Base-by-base conservation (phyloP, 1,140 invertebrate genomes). In the Danaus melanippus region DNA sequence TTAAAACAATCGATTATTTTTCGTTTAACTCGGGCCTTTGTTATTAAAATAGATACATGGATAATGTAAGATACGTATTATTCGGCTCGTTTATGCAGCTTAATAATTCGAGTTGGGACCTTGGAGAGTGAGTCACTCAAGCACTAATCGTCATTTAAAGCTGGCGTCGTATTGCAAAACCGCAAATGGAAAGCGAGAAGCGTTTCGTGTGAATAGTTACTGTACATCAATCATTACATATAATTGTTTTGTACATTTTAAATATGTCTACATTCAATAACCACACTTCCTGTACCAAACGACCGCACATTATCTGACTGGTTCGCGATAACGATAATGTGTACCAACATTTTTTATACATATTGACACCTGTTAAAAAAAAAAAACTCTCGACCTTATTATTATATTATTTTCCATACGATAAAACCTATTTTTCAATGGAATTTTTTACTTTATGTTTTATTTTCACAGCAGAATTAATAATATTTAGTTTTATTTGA, bases 71-170 rank as follows among this genome's bases (percentile, higher is more conserved):
- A 32, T 4, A 4, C 21, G 21, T 32, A 54, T 61, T 62, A 63
- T 64, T 56, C 15, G 15, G 66, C 66, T 72, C 67, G 66, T 53
- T 67, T 71, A 68, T 67, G 64, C 57, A 56, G 70, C 63, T 68
- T 62, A 60, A 73, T 65, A 61, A 72, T 72, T 74, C 69, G 62
- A 58, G 54, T 60, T 62, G 21, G 57, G 69, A 66, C 71, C 74
- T 76, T 73, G 69, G 63, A 56, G 67, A 59, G 57, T 75, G 66
- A 73, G 45, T 69, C 64, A 69, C 58, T 53, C 62, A 64, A 66
- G 55, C 58, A 71, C 62, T 69, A 65, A 71, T 71, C 64, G 57
- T 60, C 58, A 64, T 66, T 56, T 68, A 62, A 67, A 64, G 63
- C 58, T 60, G 57, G 64, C 55, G 48, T 71, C 59, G 48, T 63